Base-by-base conservation (phyloP, 2,888 invertebrate species). In the Pollenia angustigena region DNA sequence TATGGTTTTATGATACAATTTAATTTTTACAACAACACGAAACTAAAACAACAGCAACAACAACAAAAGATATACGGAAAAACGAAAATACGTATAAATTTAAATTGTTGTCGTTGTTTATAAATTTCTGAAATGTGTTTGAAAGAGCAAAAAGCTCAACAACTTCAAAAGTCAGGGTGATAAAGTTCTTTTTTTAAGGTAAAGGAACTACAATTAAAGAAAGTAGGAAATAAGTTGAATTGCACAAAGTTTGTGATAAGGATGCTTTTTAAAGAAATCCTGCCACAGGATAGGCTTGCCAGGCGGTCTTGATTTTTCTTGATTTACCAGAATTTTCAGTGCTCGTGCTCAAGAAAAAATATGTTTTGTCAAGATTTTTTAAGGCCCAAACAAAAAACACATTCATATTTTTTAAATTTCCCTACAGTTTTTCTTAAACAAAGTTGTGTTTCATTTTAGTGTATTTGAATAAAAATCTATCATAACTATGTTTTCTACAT, bases 1-100 rank as follows among this genome's bases (percentile, higher is more conserved):
- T 76, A 87, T 87, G 83, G 85, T 86, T 86, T 86, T 83, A 76
- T 86, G 86, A 83, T 86, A 86, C 82, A 86, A 86, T 82, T 86
- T 75, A 78, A 72, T 74, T 54, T 46, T 66, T 58, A 81, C 76
- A 74, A 68, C 76, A 56, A 32, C 18, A 69, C 69, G 64, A 60
- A 54, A 58, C 40, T 50, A 2, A 46, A 68, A 23, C 14, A 10
- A 18, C 42, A 72, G 42, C 60, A 60, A 7, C 2, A 32, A 56
- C 40, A 42, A 76, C 11, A 68, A 69, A 40, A 44, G 46, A 74
- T 12, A 18, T 42, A 44, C n/a, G 44, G 54, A 79, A 58, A 82
- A 85, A 83, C 40, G 44, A 46, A 71, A 62, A 71, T 71, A 60
- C 23, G 69, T 72, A 64, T 71, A 80, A 71, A 64, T 66, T 66